These are phyloP conservation scores for Dendrocopos noguchii DNA, from an alignment of 2,113 vertebrate species.

Conservation along the genomic window DNA sequence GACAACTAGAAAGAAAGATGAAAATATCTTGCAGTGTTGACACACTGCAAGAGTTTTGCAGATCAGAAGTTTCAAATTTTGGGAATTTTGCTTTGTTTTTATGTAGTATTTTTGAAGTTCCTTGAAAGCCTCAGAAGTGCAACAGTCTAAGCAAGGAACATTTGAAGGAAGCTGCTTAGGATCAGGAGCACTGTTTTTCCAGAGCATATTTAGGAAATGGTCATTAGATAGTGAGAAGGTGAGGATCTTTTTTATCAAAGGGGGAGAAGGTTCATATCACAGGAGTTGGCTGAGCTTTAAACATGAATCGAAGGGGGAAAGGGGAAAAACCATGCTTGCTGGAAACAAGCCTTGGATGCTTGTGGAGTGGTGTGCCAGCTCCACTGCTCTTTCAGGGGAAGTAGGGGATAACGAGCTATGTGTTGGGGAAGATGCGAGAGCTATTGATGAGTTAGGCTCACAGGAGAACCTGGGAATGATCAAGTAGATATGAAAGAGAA, in stretches of 20 bases:
- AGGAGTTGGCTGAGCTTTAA: too few species aligned
- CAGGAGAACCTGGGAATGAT: too few species aligned
- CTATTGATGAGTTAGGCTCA: too few species aligned
- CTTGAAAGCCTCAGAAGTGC: not conserved
- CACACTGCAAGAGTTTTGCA: not conserved
- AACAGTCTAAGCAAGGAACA: not conserved
- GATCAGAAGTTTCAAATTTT: not conserved
- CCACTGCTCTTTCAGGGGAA: too few species aligned
- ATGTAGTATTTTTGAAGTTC: accelerated
- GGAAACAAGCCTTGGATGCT: too few species aligned
- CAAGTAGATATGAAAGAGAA: too few species aligned
- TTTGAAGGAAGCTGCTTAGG: not conserved
- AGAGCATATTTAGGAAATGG: not conserved
- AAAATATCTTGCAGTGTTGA: not conserved
- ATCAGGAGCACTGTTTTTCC: not conserved
- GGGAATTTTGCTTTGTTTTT: not conserved
- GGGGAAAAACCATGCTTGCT: too few species aligned
- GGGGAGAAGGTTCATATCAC: not conserved
- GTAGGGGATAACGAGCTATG: too few species aligned
- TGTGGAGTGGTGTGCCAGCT: too few species aligned
- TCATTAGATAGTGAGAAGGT: not conserved
- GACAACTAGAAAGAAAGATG: not conserved
- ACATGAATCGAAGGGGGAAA: too few species aligned
- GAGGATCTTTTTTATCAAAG: not conserved
- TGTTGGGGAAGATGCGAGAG: too few species aligned